Evolutionary conservation across 2,888 invertebrate genomes (phyloP), one percentile per base, ranked within the genome.

Genomic region (Epirrhoe alternata): DNA sequence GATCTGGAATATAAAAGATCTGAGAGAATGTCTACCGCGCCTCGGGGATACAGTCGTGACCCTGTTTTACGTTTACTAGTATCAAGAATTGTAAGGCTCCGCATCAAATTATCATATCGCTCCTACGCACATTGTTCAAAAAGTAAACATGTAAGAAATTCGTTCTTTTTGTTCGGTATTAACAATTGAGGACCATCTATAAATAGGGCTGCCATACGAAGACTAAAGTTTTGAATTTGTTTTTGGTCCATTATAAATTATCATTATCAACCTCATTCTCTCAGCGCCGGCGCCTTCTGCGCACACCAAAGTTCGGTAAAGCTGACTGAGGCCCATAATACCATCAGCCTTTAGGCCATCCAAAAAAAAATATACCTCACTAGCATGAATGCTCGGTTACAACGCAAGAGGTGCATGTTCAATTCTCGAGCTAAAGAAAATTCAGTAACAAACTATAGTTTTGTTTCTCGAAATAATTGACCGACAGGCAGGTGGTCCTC

Each of bases 101-200:
- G 54, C 61, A 67, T 75, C 73, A 71, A 75, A 81, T 78, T 77
- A 79, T 78, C 77, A 78, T 79, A 80, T 81, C 75, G 80, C 85
- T 86, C 87, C 87, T 87, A 87, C 84, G 86, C 85, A 85, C 81
- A 84, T 86, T 86, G 84, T 86, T 85, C 80, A 75, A 81, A 86
- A 86, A 74, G 85, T 87, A 88, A 89, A 90, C 86, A 89, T 81
- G 81, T 83, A 81, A 83, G 85, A 86, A 84, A 86, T 85, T 82
- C 84, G 79, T 84, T 85, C 82, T 81, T 84, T 84, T 86, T 86
- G 85, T 86, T 80, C 80, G 78, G 74, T 80, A 73, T 79, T 80
- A 83, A 85, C 85, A 84, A 87, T 84, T 79, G 82, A 80, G 51
- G 30, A 42, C 47, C 61, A 56, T 61, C 42, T 57, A 59, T 66